Evolutionary conservation across 2,888 invertebrate species (phyloP).

Genomic region (Drosophila emarginata): DNA sequence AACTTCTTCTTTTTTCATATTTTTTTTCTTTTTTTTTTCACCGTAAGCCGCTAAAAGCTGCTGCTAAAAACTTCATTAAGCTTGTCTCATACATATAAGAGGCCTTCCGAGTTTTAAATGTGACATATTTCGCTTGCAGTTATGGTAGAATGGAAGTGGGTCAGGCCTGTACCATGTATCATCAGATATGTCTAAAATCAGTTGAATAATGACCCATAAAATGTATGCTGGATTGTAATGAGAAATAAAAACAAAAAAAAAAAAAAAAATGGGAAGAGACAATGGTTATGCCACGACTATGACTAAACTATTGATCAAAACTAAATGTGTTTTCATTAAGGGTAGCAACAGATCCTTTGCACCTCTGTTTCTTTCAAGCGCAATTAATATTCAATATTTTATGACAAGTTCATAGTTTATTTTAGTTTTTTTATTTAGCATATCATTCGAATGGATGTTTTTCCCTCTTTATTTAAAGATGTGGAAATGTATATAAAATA

Average conservation of each 20-base stretch:
- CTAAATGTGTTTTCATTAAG: no score
- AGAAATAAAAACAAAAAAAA: background rate
- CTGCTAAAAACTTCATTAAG: slow-evolving; percentile 74
- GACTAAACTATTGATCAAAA: background rate
- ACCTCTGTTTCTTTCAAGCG: no score
- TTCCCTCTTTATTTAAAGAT: no score
- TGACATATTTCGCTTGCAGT: slow-evolving; percentile 60
- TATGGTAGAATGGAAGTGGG: slow-evolving; percentile 19
- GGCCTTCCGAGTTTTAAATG: slow-evolving; percentile 58
- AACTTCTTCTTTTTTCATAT: background rate
- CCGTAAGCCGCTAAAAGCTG: slow-evolving; percentile 73
- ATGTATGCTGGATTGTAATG: background rate
- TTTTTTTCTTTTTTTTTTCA: slow-evolving; percentile 18
- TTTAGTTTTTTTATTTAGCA: no score
- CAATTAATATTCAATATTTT: no score
- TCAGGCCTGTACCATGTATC: slow-evolving; percentile 12
- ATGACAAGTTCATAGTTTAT: no score
- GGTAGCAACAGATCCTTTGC: no score
- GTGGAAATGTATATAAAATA: no score
- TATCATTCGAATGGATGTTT: no score
- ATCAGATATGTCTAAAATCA: slow-evolving; percentile 7
- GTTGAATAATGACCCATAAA: slow-evolving; percentile 10
- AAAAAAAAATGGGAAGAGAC: background rate
- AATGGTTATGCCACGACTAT: background rate
- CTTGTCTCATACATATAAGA: slow-evolving; percentile 53